Evolutionary conservation across 2,888 invertebrate species (phyloP).

Genomic region (Ectropis crepuscularia): DNA sequence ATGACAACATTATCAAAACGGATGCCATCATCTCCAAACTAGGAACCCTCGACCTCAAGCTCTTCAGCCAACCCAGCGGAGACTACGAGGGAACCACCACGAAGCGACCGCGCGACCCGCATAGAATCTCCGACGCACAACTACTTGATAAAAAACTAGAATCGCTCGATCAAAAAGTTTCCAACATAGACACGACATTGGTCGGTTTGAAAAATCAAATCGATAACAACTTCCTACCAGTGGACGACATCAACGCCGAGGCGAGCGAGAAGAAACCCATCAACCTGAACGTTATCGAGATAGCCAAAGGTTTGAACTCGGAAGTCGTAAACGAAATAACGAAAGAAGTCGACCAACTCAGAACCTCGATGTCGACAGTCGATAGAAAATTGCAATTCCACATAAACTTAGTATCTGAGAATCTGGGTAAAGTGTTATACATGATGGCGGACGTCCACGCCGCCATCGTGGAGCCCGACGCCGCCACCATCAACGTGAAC

Average conservation of each 20-base stretch:
- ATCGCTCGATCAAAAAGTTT: slow-evolving; percentile 92
- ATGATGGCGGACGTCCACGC: slow-evolving; percentile 93
- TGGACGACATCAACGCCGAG: slow-evolving; percentile 93
- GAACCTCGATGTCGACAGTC: slow-evolving; percentile 90
- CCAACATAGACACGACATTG: slow-evolving; percentile 92
- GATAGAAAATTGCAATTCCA: slow-evolving; percentile 94
- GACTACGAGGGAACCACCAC: slow-evolving; percentile 63
- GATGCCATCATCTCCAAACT: slow-evolving; percentile 92
- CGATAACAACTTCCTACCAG: slow-evolving; percentile 91
- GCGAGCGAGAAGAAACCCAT: slow-evolving; percentile 95
- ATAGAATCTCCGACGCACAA: slow-evolving; percentile 68
- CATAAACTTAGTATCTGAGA: slow-evolving; percentile 92
- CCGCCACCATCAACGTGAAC: slow-evolving; percentile 80
- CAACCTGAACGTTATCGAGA: slow-evolving; percentile 92
- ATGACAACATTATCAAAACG: slow-evolving; percentile 93
- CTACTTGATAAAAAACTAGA: slow-evolving; percentile 88
- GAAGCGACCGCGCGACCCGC: slow-evolving; percentile 45
- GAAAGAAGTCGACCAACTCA: slow-evolving; percentile 91
- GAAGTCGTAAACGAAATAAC: slow-evolving; percentile 92
- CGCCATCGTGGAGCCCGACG: slow-evolving; percentile 91
- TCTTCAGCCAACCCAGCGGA: slow-evolving; percentile 85
- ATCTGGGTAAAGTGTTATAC: slow-evolving; percentile 90
- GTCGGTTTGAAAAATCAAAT: slow-evolving; percentile 92
- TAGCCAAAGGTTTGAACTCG: slow-evolving; percentile 92
- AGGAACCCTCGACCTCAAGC: slow-evolving; percentile 89